Percentiles rank a stretch among this genome's conserved stretches.
phyloP scores from a whole-genome alignment of 1,140 invertebrate species.

The Doryteuthis pealeii region DNA sequence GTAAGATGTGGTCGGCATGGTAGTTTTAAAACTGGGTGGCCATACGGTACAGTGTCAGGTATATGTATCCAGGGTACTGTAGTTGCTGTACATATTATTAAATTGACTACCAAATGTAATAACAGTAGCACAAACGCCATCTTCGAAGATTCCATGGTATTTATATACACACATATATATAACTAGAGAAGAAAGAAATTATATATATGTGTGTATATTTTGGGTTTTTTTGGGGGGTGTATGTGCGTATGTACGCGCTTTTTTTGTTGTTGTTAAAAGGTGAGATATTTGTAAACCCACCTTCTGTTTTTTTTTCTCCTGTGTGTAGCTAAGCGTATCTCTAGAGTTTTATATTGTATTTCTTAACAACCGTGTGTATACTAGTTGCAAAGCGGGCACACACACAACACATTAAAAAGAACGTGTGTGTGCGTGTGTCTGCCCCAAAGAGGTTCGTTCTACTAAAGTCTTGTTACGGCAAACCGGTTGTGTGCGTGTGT shows the following conservation, averaged over 20 bases:
- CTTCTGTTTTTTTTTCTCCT: no score
- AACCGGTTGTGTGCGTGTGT: no score
- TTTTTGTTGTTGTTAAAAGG: not conserved
- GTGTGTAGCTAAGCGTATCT: no score
- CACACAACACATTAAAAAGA: no score
- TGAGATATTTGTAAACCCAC: not conserved
- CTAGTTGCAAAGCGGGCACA: no score
- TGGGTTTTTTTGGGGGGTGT: not conserved
- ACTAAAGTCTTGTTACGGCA: no score
- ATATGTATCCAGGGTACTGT: not conserved
- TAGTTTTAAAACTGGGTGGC: not conserved
- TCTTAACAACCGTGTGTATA: no score
- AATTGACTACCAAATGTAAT: not conserved
- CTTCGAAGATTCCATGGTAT: not conserved
- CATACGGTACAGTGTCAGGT: not conserved
- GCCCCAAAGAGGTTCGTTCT: no score
- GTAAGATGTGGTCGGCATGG: not conserved
- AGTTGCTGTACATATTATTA: not conserved
- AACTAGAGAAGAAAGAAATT: not conserved
- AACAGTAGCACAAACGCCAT: not conserved
- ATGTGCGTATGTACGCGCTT: not conserved
- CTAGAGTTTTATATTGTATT: no score
- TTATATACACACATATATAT: not conserved
- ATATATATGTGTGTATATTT: not conserved
- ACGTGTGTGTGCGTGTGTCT: no score